Evolutionary conservation across 1,140 invertebrate genomes (phyloP), one percentile per base, ranked within the genome.

Genomic region (Kradibia gibbosae): DNA sequence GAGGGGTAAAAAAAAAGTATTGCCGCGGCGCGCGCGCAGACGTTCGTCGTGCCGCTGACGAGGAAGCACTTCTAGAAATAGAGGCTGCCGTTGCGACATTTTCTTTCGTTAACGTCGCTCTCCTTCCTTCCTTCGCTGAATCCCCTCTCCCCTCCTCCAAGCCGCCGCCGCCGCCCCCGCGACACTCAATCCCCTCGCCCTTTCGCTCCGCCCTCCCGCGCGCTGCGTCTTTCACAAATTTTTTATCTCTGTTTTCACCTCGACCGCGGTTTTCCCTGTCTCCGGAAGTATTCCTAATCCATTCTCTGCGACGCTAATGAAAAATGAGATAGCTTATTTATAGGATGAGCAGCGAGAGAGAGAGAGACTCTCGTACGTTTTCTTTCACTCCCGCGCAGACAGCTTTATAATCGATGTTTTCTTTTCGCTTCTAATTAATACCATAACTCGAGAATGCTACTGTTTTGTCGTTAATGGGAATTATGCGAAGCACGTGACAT

Each of bases 21-120:
- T 39, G 42, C 22, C 28, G 15, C 4, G 11, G 13, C 22, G 31
- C 11, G 36, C 48, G 31, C 36, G 28, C 7, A 67, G 62, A 67
- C 34, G 62, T 22, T 67, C 62, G 62, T 67, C 11, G 39, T 67
- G 34, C 7, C 11, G 34, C 34, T 5, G 62, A 67, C 62, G 62
- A 67, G 62, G 34, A 67, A 67, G 34, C 28, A 31, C 13, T 65
- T 67, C 73, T 75, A 60, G 73, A 75, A 75, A 75, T 75, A 75
- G 73, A 75, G 36, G 53, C 34, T 39, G 28, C 20, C 31, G 34
- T 74, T 55, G 53, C 53, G 73, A 53, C 28, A 48, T 72, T 28
- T 48, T 53, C 50, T 55, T 53, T 45, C 70, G 45, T 15, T 39
- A 20, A n/a, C 65, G 11, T 13, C 42, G 20, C 39, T 8, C 39